phyloP scores from a whole-genome alignment of 2,113 vertebrate genomes.

The Syrmaticus mikado region DNA sequence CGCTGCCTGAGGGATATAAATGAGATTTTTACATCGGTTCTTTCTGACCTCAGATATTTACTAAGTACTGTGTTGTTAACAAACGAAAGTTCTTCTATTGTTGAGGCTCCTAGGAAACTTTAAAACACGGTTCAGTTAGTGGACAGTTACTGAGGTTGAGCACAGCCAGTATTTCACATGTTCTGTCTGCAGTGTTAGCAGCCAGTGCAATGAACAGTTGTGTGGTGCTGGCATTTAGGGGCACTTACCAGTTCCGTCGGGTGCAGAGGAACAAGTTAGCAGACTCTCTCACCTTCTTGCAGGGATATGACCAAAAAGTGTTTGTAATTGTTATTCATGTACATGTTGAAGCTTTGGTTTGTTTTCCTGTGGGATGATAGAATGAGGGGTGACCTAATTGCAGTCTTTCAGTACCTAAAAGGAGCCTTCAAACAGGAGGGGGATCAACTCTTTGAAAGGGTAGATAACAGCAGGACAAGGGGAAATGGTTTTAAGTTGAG shows the following conservation, averaged over 20 bases:
- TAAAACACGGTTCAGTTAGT: rapidly evolving
- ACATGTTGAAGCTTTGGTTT: neutral
- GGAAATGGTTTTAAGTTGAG: too few species aligned
- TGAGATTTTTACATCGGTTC: neutral
- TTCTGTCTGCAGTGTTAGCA: neutral
- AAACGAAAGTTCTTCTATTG: neutral
- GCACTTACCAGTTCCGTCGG: rapidly evolving
- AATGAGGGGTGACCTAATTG: neutral
- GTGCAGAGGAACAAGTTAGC: neutral
- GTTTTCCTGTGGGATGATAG: neutral
- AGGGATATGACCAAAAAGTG: neutral
- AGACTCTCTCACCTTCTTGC: neutral
- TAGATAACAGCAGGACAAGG: too few species aligned
- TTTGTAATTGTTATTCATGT: neutral
- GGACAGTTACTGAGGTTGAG: neutral
- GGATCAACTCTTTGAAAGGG: too few species aligned
- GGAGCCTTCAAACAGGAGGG: too few species aligned
- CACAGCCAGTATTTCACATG: too few species aligned
- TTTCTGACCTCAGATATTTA: neutral
- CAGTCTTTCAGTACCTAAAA: too few species aligned
- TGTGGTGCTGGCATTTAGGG: neutral
- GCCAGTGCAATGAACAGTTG: neutral
- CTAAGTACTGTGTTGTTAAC: neutral
- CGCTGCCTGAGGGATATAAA: neutral
- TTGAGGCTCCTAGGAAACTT: neutral